Base-by-base conservation (phyloP, 2,113 vertebrate genomes). In the Pagrus major region DNA sequence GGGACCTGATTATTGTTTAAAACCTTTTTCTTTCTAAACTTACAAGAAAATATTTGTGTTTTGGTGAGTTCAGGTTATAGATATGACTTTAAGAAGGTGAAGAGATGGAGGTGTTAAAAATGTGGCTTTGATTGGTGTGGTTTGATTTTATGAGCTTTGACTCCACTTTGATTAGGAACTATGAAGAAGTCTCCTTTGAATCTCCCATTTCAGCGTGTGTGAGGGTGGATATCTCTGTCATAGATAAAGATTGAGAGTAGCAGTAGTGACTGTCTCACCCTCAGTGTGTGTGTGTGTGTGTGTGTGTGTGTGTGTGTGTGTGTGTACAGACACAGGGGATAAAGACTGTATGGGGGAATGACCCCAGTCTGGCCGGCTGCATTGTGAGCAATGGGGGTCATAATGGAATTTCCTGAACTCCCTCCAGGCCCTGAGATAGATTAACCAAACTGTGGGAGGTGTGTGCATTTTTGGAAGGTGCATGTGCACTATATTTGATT, bases 391-490 rank as follows among this genome's bases (percentile, higher is more conserved):
- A 84, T 81, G 66, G 83, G 86, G 92, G 92, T 88, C 86, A 89
- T 80, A 75, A 78, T 93, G 91, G 92, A 93, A 95, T 93, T 93
- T 93, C 84, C 83, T 86, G 74, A 87, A 86, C 46, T 85, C 85
- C 87, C 89, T 86, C 78, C 76, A 54, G 83, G 88, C 86, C 73
- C 80, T 83, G 76, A 90, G 72, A 90, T 92, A 93, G 87, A 90
- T 94, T 90, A 93, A 91, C 85, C 56, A 78, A 80, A 85, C 63
- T 89, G 86, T 82, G 88, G 78, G 83, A 35, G 55, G 86, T 74
- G 16, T 81, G 72, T 80, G 58, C 64, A 81, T 77, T 80, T 74
- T 83, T 58, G 61, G 70, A 74, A 76, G 68, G 61, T 88, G 79
- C 49, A 71, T 75, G 31, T 84, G 70, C 27, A 69, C 67, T 86